A percentile compares a stretch with the other conserved stretches of the same genome.
phyloP scores from a whole-genome alignment of 2,888 invertebrate species.

The Gymnoscelis rufifasciata region DNA sequence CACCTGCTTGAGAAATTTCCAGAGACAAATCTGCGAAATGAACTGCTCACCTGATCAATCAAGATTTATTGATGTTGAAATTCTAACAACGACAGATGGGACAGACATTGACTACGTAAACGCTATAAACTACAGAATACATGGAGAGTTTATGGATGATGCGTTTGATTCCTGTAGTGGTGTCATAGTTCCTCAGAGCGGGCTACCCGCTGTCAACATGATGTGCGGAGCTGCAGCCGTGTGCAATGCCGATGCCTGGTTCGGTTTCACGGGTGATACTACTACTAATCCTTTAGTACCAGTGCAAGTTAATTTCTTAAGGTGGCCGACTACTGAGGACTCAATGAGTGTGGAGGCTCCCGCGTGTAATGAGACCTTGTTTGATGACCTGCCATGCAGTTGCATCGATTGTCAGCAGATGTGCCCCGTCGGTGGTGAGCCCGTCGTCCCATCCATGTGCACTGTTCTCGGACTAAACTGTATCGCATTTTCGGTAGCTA shows the following conservation, averaged over 20 bases:
- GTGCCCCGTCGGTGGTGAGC: slow-evolving; percentile 77
- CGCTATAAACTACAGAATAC: slow-evolving; percentile 72
- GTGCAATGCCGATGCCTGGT: slow-evolving; percentile 83
- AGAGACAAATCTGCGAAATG: slow-evolving; percentile 87
- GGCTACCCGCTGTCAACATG: slow-evolving; percentile 86
- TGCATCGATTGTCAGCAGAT: slow-evolving; percentile 85
- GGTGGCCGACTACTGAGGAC: slow-evolving; percentile 51
- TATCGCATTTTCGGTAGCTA: slow-evolving; percentile 80
- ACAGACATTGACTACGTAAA: slow-evolving; percentile 53
- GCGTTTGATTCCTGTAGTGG: slow-evolving; percentile 88
- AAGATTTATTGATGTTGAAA: slow-evolving; percentile 48
- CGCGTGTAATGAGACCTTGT: slow-evolving; percentile 80
- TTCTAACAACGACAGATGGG: slow-evolving; percentile 32
- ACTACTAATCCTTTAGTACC: slow-evolving; percentile 77
- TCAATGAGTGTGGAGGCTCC: slow-evolving; percentile 67
- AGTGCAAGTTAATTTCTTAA: slow-evolving; percentile 81
- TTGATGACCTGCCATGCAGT: slow-evolving; percentile 82
- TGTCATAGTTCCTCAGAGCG: slow-evolving; percentile 87
- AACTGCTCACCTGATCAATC: slow-evolving; percentile 88
- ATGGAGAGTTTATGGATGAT: slow-evolving; percentile 79
- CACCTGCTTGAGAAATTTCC: slow-evolving; percentile 87
- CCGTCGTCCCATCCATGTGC: slow-evolving; percentile 65
- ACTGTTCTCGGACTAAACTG: slow-evolving; percentile 81
- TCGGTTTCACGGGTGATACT: slow-evolving; percentile 80
- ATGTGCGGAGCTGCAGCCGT: slow-evolving; percentile 85